Evolutionary conservation across 1,140 invertebrate genomes (phyloP).

Genomic region (Parasteatoda tepidariorum): DNA sequence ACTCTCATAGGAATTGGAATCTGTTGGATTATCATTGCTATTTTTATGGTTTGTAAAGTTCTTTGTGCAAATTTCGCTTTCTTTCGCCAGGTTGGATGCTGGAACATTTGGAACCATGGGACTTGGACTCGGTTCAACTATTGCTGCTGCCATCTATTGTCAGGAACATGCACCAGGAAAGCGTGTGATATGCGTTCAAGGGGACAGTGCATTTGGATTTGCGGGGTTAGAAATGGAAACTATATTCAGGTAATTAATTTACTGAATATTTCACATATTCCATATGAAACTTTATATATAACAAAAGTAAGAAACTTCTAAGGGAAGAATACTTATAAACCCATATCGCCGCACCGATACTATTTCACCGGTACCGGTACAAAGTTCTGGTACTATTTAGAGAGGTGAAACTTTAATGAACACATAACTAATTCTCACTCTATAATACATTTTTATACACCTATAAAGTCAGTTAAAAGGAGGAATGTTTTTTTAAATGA

Average conservation of each 20-base stretch:
- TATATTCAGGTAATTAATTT: slow-evolving; percentile 77
- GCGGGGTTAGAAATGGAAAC: slow-evolving; percentile 98
- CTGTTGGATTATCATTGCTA: no score
- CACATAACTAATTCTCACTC: background rate
- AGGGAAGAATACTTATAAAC: background rate
- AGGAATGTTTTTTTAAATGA: no score
- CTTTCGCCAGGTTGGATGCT: slow-evolving; percentile 69
- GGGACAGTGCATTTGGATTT: slow-evolving; percentile 97
- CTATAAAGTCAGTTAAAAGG: no score
- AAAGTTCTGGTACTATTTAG: background rate
- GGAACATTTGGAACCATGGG: slow-evolving; percentile 97
- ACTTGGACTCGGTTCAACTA: slow-evolving; percentile 91
- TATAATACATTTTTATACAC: no score
- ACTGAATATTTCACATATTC: background rate
- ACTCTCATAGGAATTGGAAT: no score
- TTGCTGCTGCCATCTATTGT: slow-evolving; percentile 91
- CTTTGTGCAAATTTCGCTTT: no score
- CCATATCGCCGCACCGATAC: no score
- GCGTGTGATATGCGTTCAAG: slow-evolving; percentile 87
- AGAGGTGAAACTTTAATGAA: background rate
- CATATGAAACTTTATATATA: background rate
- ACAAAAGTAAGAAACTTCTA: background rate
- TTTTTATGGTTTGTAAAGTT: no score
- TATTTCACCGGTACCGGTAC: background rate
- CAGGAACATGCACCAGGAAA: slow-evolving; percentile 83